Evolutionary conservation across 1,140 invertebrate species (phyloP), one percentile per base, ranked within the genome.

Genomic region (Aricia agestis): DNA sequence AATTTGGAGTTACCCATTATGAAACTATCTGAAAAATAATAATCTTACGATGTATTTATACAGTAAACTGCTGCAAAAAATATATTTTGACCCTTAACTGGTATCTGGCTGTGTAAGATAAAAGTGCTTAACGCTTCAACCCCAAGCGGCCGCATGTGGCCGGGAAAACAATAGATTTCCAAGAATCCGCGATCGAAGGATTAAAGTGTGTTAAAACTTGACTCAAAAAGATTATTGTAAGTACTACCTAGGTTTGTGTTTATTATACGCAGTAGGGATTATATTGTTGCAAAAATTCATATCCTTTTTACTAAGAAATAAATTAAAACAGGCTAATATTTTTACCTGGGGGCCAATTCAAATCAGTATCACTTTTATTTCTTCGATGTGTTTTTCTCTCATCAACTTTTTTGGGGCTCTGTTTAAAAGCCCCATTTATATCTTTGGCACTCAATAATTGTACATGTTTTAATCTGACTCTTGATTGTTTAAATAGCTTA

Each of bases 401-500:
- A 83, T 80, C 93, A 80, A 76, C 82, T 78, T 79, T 92, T 78
- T 80, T 93, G 76, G 85, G 88, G 76, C 85, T 88, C 70, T 83
- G 90, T 72, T 84, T 92, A 73, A 91, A 92, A 74, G 80, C 92
- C 13, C 90, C 83, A 82, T 92, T 93, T 19, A 85, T 87, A 81
- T 93, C 95, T 84, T 91, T 91, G 68, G 78, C 82, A 80, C 75
- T 85, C 58, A 85, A 67, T 59, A 89, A 75, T 73, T 89, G 82
- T 74, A 89, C 76, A 69, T 90, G 89, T 81, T 91, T 91, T 68
- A 91, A 74, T 68, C 87, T 84, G 6, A 90, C 93, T 84, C 95
- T 89, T 73, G 96, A 94, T 88, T 95, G 96, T 89, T 93, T 95
- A 84, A 96, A 98, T 15, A 98, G 88, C 77, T 96, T 93, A 75